Percentiles rank a stretch among this genome's conserved stretches.
phyloP scores from a whole-genome alignment of 2,113 vertebrate species.

The Epinephelus fuscoguttatus region DNA sequence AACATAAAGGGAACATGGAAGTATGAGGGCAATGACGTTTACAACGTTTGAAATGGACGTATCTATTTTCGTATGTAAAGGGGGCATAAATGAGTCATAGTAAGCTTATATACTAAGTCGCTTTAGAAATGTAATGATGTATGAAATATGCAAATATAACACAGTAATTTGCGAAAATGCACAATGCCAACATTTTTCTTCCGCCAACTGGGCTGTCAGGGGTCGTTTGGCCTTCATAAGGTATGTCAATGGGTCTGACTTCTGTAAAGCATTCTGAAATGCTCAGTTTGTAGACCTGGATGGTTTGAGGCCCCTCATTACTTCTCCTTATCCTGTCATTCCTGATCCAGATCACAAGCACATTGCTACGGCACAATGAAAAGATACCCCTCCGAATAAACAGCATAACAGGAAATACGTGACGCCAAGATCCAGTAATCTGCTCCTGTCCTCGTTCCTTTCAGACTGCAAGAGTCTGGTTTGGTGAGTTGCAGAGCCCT shows the following conservation, averaged over 20 bases:
- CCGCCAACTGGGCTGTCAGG: too few species aligned
- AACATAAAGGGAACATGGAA: too few species aligned
- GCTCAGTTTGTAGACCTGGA: neutral
- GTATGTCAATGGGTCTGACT: neutral
- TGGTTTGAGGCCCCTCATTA: neutral
- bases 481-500: slow-evolving; percentile 1
- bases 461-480: neutral
- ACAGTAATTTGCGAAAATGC: too few species aligned
- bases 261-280: neutral
- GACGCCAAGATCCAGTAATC: neutral
- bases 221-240: neutral
- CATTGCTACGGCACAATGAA: neutral
- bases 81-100: too few species aligned
- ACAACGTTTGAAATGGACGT: too few species aligned
- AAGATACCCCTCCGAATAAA: slow-evolving; percentile 23
- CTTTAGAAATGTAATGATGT: too few species aligned
- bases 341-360: neutral
- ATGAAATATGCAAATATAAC: too few species aligned
- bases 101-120: too few species aligned
- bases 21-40: too few species aligned
- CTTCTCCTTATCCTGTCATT: slow-evolving; percentile 11
- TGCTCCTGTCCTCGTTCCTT: neutral
- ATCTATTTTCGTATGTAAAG: too few species aligned
- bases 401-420: slow-evolving; percentile 37
- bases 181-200: too few species aligned